Evolutionary conservation across 2,888 invertebrate genomes (phyloP), one percentile per base, ranked within the genome.

Genomic region (Limnephilus lunatus): DNA sequence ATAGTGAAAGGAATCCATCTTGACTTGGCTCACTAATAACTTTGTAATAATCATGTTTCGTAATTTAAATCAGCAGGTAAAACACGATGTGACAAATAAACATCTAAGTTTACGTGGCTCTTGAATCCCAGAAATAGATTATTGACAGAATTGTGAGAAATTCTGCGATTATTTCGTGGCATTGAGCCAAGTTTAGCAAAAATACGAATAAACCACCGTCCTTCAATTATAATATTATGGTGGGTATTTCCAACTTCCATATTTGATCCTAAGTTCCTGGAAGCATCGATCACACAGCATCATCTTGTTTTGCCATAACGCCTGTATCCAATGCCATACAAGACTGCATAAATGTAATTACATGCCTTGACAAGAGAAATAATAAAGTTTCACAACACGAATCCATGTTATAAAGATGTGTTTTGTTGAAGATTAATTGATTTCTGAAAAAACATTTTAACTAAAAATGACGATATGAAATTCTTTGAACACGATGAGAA

Each of bases 1-100:
- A 53, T 53, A 82, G 90, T 83, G 90, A 90, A 90, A 90, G 90
- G 90, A 82, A 90, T 90, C 82, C 81, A 81, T 89, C 89, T 89
- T 89, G n/a, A n/a, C 85, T 35, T 82, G 44, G 85, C 44, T 30
- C 39, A 48, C 30, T 82, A 30, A 32, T 81, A 31, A 81, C 81
- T 30, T 31, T 3, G 31, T 15, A 19, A 68, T 68, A 68, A n/a
- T 68, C 25, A 11, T 15, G 35, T 83, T 83, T 32, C 25, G 32
- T 83, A 83, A 83, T 11, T 25, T 12, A 35, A 32, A 32, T 83
- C 35, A n/a, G 25, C 35, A 83, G 83, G 83, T 83, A 35, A 32
- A 35, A 83, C 35, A 32, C 35, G 83, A 39, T 83, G 32, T 25
- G 68, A 68, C 68, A 68, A 68, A 68, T 25, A 68, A 68, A 25